Evolutionary conservation across 1,140 invertebrate genomes (phyloP).

Genomic region (Orussus abietinus): DNA sequence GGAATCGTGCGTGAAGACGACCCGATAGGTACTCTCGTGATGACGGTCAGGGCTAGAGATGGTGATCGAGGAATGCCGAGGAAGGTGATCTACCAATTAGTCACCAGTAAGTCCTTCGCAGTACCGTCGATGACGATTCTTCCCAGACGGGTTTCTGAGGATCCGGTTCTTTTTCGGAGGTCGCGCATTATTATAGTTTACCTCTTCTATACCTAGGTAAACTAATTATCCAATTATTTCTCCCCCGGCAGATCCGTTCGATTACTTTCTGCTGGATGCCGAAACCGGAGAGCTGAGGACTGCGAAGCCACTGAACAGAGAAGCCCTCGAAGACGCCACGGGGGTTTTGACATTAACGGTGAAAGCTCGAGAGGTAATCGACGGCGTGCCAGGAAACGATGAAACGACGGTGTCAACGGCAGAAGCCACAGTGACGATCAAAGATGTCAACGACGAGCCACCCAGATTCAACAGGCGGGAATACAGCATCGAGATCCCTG

Average conservation of each 20-base stretch:
- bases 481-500: conserved; percentile 75
- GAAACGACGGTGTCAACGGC: conserved; percentile 62
- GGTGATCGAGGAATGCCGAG: conserved; percentile 77
- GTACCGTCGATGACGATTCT: too few relatives aligned
- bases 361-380: conserved; percentile 72
- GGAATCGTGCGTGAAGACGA: conserved; percentile 80
- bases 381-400: conserved; percentile 67
- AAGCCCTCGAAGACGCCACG: conserved; percentile 72
- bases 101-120: conserved; percentile 81
- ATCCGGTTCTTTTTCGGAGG: too few relatives aligned
- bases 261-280: conserved; percentile 79
- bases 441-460: conserved; percentile 91
- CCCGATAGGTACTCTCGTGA: conserved; percentile 76
- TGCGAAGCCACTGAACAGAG: conserved; percentile 78
- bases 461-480: conserved; percentile 78
- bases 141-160: too few relatives aligned
- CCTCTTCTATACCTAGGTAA: too few relatives aligned
- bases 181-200: too few relatives aligned
- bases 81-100: conserved; percentile 71
- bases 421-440: conserved; percentile 77
- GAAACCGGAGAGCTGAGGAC: conserved; percentile 76
- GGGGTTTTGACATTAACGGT: conserved; percentile 73
- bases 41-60: conserved; percentile 75
- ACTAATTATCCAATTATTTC: neutral
- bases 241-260: conserved; percentile 75